These are phyloP conservation scores for Pseudochromis fuscus DNA, from an alignment of 2,797 vertebrate genomes.

Conservation along the genomic window DNA sequence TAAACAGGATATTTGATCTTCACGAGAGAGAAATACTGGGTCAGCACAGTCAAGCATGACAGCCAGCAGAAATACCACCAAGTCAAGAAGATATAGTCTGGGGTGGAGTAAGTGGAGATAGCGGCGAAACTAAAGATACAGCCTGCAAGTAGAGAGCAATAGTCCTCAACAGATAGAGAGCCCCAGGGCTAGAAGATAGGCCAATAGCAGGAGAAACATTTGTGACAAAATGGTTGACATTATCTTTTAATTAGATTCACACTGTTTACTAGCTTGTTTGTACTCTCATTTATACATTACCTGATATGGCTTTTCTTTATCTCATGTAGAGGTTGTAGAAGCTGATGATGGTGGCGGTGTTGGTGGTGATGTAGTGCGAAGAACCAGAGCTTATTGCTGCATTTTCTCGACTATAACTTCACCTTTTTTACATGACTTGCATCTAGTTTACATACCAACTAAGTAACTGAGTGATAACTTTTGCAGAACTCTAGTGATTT, in stretches of 20 bases:
- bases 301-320: constrained; percentile 78
- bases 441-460: constrained; percentile 33
- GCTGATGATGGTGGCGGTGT: constrained; percentile 52
- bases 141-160: constrained; percentile 69
- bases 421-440: constrained; percentile 7
- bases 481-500: constrained; percentile 34
- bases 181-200: constrained; percentile 68
- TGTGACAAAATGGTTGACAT: constrained; percentile 81
- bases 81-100: constrained; percentile 68
- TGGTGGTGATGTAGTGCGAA: constrained; percentile 35
- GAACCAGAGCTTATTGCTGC: constrained; percentile 11
- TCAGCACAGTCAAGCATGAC: constrained; percentile 65
- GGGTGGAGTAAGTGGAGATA: constrained; percentile 72
- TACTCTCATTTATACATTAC: constrained; percentile 80
- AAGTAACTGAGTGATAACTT: constrained; percentile 35
- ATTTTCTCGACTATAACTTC: constrained; percentile 18
- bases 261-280: constrained; percentile 81
- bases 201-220: constrained; percentile 70
- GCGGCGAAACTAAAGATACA: constrained; percentile 73
- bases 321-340: constrained; percentile 55
- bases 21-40: constrained; percentile 59
- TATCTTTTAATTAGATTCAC: constrained; percentile 89
- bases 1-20: constrained; percentile 66
- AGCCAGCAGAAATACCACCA: constrained; percentile 73
- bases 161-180: constrained; percentile 74